These are phyloP conservation scores for Spodoptera frugiperda DNA, from an alignment of 1,140 invertebrate genomes.

Conservation along the genomic window DNA sequence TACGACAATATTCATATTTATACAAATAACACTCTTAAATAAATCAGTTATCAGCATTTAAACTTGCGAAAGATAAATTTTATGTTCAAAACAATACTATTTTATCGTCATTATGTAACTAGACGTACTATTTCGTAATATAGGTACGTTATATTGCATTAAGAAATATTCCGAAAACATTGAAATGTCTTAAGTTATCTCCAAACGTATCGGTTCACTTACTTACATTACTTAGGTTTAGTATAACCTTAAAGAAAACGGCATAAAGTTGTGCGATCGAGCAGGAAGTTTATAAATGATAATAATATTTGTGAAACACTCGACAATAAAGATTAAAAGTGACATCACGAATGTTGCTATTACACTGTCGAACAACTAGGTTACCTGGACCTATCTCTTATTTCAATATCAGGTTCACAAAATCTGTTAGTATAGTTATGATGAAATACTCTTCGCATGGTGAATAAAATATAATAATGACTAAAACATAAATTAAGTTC, in stretches of 20 bases:
- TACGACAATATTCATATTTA: constrained; percentile 60
- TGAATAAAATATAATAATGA: constrained; percentile 14
- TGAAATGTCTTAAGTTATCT: constrained; percentile 1
- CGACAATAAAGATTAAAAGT: constrained; percentile 52
- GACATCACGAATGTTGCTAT: constrained; percentile 36
- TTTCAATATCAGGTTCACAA: neutral
- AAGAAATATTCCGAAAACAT: constrained; percentile 1
- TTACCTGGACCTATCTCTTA: neutral
- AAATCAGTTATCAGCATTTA: constrained; percentile 66
- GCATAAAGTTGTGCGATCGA: constrained; percentile 56
- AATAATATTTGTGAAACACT: constrained; percentile 65
- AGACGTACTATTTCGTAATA: constrained; percentile 69
- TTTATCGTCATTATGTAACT: constrained; percentile 71
- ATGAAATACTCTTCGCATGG: neutral
- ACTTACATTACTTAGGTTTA: constrained; percentile 29
- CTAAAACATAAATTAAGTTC: constrained; percentile 28
- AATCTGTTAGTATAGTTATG: neutral
- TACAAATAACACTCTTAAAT: constrained; percentile 70
- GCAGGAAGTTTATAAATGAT: constrained; percentile 67
- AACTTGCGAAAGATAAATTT: constrained; percentile 70
- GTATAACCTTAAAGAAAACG: constrained; percentile 27
- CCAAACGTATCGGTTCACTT: constrained; percentile 15
- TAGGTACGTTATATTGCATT: constrained; percentile 33
- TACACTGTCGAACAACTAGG: neutral
- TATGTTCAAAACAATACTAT: constrained; percentile 72